Evolutionary conservation across 2,797 vertebrate species (phyloP), one percentile per base, ranked within the genome.

Genomic region (Staurois parvus): DNA sequence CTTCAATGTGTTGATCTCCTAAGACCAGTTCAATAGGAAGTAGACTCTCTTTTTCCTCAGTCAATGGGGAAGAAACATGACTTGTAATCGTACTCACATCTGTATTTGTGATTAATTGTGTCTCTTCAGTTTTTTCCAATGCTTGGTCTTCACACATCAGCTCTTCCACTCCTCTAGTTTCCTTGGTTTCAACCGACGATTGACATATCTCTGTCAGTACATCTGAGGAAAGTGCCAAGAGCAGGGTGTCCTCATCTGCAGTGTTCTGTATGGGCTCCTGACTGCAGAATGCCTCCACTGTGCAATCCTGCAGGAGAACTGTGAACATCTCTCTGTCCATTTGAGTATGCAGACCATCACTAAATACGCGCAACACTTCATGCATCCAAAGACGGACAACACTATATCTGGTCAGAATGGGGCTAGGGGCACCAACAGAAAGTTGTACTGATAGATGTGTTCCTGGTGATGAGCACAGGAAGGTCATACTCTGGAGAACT

Each of bases 341-440:
- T 11, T 90, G 87, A 9, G 93, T 92, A 81, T 89, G 86, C 24
- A 97, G 89, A 3, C 93, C 92, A 81, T 98, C 96, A 59, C 92
- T 88, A 64, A 97, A 97, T 0, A 93, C 96, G 10, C 95, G 95
- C 88, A 95, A 90, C 77, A 95, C 94, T 89, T 97, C 97, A 0
- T 97, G 97, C 89, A 95, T 91, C 97, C 97, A 98, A 6, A 98
- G 93, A 11, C 91, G 94, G 9, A 90, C 81, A 17, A 96, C 88
- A 32, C 88, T 88, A 15, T 94, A 88, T 24, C 87, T 77, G 26
- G 87, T 85, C 56, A 88, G 87, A 67, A 80, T 24, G 34, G 84
- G 79, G 2, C 59, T 76, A 10, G 91, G 32, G 37, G 86, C 28
- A 24, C 37, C 6, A 12, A 28, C 30, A 4, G 2, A 21, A 34